Base-by-base conservation (phyloP, 2,113 vertebrate species). In the Micromys minutus region DNA sequence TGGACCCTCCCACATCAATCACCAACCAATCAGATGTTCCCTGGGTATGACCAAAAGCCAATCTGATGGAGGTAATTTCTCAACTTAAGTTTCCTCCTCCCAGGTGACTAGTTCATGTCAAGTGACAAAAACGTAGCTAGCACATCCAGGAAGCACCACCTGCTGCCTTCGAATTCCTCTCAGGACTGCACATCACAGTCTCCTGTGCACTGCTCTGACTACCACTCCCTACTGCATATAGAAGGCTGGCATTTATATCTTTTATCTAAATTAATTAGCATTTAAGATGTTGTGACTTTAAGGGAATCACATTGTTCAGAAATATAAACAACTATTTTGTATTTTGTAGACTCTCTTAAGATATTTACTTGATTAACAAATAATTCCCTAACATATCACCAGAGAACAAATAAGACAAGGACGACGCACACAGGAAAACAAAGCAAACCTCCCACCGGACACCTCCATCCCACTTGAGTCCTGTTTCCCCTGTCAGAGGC, bases 201-300 rank as follows among this genome's bases (percentile, higher is more conserved):
- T 72, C 12, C 31, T 55, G 12, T 13, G 22, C 4, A n/a, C 22
- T 29, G 50, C 21, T 7, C 1, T 57, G 17, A 12, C 47, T 21
- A 61, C 9, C 52, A 52, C 5, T 63, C 15, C 24, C 39, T 65
- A 36, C 19, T 76, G 42, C 36, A 19, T 19, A 34, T 42, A 91
- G 69, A 72, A 39, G 29, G 71, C 39, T 9, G 21, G 9, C 10
- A 42, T 84, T 65, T 72, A 57, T 59, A 8, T 71, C 17, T 65
- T 77, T 83, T 71, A 72, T 72, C 26, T 16, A 87, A 71, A 93
- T 61, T 39, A 42, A 34, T 65, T 59, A 80, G 19, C 39, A 61
- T 39, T 57, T 59, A 87, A 93, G 69, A 84, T 69, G 39, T 86
- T 61, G 57, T 80, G 84, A 91, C 39, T 95, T 84, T 47, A 72